Evolutionary conservation across 1,140 invertebrate genomes (phyloP).

Genomic region (Neodiprion virginianus): DNA sequence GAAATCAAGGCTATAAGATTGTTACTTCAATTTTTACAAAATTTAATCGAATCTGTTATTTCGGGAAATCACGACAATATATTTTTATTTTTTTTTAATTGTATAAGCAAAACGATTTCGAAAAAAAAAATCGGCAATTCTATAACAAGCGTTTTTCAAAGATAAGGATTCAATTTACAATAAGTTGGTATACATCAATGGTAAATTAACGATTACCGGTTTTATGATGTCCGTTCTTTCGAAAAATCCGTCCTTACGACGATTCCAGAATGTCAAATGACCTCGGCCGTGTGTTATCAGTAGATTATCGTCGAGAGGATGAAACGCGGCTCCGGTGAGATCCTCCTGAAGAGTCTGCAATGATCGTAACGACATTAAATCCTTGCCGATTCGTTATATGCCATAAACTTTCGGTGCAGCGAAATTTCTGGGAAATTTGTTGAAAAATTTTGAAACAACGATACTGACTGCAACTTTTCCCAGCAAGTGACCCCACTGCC

Average conservation of each 20-base stretch:
- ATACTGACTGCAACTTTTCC: conserved; percentile 86
- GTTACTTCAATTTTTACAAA: too few species aligned
- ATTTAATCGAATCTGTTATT: too few species aligned
- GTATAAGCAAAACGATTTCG: conserved; percentile 15
- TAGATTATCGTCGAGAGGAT: conserved; percentile 91
- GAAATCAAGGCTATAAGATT: too few species aligned
- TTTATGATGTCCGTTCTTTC: conserved; percentile 88
- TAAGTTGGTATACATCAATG: not conserved
- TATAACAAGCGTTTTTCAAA: not conserved
- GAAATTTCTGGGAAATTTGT: conserved; percentile 17
- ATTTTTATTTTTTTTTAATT: not conserved
- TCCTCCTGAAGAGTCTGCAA: conserved; percentile 86
- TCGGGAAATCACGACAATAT: too few species aligned
- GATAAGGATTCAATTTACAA: conserved; percentile 2
- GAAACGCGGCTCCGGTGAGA: conserved; percentile 88
- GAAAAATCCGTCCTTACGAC: conserved; percentile 87
- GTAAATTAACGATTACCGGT: conserved; percentile 63
- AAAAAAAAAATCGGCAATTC: conserved; percentile 3
- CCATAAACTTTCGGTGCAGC: not conserved
- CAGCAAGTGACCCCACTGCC: conserved; percentile 87
- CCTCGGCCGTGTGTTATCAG: conserved; percentile 93
- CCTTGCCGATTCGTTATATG: not conserved
- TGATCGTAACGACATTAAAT: not conserved
- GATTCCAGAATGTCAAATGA: conserved; percentile 92
- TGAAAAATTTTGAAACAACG: not conserved